A percentile compares a stretch with the other conserved stretches of the same genome.
phyloP scores from a whole-genome alignment of 2,888 invertebrate genomes.

The Tiphia femorata region DNA sequence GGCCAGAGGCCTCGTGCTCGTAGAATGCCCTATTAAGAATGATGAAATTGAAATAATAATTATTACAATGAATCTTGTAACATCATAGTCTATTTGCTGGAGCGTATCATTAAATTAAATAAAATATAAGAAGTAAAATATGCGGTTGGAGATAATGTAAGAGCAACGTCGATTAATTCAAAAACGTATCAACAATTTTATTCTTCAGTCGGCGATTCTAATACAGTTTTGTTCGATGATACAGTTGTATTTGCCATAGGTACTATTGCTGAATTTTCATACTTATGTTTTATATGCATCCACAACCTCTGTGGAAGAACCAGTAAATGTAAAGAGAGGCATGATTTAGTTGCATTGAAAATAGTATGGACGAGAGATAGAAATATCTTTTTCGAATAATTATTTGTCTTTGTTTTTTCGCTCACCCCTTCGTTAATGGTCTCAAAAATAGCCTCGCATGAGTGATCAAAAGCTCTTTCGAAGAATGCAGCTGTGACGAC shows the following conservation, averaged over 20 bases:
- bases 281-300: constrained; percentile 53
- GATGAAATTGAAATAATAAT: no score
- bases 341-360: no score
- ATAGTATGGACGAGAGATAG: no score
- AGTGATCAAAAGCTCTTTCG: constrained; percentile 68
- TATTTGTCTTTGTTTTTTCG: background rate
- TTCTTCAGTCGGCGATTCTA: background rate
- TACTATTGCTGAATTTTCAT: constrained; percentile 24
- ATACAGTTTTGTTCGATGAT: background rate
- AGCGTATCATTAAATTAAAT: no score
- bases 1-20: no score
- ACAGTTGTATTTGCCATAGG: background rate
- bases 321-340: background rate
- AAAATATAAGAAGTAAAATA: no score
- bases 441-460: constrained; percentile 64
- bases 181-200: no score
- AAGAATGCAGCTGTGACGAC: constrained; percentile 67
- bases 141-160: no score
- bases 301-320: constrained; percentile 48
- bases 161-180: no score
- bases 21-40: no score
- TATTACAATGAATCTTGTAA: no score
- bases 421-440: constrained; percentile 65
- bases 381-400: background rate
- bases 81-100: no score